phyloP scores from a whole-genome alignment of 1,140 invertebrate species.

The Leptoteleia sp. region DNA sequence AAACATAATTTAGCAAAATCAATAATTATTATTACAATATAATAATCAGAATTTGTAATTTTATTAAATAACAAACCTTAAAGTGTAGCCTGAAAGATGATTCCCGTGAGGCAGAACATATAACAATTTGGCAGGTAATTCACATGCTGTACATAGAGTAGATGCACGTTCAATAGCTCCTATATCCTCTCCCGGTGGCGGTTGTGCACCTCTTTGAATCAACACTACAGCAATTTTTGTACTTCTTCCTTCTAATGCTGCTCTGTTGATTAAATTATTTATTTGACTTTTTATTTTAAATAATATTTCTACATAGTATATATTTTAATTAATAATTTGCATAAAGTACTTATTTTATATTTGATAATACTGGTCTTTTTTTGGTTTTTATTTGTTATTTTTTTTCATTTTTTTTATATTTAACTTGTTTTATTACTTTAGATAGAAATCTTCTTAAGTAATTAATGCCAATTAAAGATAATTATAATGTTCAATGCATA shows the following conservation, averaged over 20 bases:
- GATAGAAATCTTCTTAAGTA: no score
- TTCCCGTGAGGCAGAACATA: constrained; percentile 94
- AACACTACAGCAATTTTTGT: constrained; percentile 94
- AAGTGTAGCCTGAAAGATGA: constrained; percentile 90
- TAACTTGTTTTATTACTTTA: no score
- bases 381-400: no score
- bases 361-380: no score
- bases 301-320: constrained; percentile 15
- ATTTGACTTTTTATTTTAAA: no score
- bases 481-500: no score
- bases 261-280: constrained; percentile 80
- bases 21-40: not conserved
- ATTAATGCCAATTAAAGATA: no score
- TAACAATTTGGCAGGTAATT: constrained; percentile 94
- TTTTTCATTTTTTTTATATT: no score
- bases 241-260: constrained; percentile 88
- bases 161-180: constrained; percentile 93
- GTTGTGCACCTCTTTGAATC: constrained; percentile 89
- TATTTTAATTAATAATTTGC: no score
- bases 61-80: constrained; percentile 78
- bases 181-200: constrained; percentile 91
- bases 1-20: no score
- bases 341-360: no score
- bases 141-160: constrained; percentile 93
- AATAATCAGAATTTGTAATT: not conserved